A percentile compares a stretch with the other conserved stretches of the same genome.
phyloP scores from a whole-genome alignment of 2,888 invertebrate genomes.

The Hemithea aestivaria region DNA sequence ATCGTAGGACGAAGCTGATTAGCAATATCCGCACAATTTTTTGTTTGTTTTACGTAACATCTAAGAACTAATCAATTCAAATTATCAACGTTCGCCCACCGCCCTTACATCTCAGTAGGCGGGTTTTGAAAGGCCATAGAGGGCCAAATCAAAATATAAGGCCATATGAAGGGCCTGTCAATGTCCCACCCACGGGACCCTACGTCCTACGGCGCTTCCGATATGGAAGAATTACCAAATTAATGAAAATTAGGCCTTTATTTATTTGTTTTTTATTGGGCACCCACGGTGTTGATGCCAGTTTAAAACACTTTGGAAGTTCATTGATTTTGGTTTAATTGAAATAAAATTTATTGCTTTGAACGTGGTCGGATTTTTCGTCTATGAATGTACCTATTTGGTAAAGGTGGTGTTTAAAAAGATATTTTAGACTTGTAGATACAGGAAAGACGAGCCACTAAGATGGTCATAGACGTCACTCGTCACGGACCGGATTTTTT shows the following conservation, averaged over 20 bases:
- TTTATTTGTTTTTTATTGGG: constrained; percentile 12
- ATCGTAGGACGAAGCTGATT: constrained; percentile 9
- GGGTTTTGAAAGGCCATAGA: constrained; percentile 39
- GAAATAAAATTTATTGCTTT: too few species aligned
- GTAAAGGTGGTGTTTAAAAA: too few species aligned
- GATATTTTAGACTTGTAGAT: too few species aligned
- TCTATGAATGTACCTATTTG: too few species aligned
- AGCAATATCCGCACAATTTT: neutral
- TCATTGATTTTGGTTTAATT: too few species aligned
- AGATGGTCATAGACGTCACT: too few species aligned
- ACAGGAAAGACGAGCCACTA: too few species aligned
- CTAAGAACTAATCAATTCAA: constrained; percentile 13
- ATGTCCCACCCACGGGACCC: constrained; percentile 29
- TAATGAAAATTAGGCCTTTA: constrained; percentile 8
- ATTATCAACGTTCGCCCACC: constrained; percentile 23
- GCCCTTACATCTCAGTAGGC: constrained; percentile 27
- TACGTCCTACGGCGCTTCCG: constrained; percentile 13
- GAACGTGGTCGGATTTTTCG: too few species aligned
- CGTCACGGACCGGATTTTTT: too few species aligned
- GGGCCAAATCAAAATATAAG: constrained; percentile 36
- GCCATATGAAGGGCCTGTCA: constrained; percentile 34
- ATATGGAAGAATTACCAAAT: constrained; percentile 25
- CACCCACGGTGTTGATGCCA: constrained; percentile 2
- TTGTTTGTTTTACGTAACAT: constrained; percentile 5
- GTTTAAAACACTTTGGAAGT: too few species aligned